A percentile compares a stretch with the other conserved stretches of the same genome.
Evolutionary conservation across 2,888 invertebrate genomes (phyloP).

Genomic region (Coleophora deauratella): DNA sequence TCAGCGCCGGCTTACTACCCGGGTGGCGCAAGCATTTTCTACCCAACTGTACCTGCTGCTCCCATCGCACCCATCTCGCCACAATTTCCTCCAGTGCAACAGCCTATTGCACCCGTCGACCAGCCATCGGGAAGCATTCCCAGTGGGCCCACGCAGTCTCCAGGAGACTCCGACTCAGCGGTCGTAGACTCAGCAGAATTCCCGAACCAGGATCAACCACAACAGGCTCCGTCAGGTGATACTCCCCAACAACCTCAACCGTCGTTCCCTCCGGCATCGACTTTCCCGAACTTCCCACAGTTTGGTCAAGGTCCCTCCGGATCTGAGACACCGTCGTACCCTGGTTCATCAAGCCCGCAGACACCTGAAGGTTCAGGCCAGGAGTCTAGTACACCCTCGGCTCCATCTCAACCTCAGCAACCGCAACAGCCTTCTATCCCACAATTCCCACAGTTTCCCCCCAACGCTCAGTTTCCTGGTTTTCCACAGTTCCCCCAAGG

Average conservation of each 20-base stretch:
- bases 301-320: not conserved
- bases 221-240: slow-evolving; percentile 18
- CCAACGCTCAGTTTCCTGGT: slow-evolving; percentile 4
- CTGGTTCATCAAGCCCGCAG: not conserved
- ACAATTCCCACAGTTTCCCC: slow-evolving; percentile 13
- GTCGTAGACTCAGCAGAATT: slow-evolving; percentile 55
- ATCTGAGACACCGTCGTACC: not conserved
- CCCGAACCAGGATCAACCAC: slow-evolving; percentile 26
- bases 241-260: slow-evolving; percentile 17
- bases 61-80: slow-evolving; percentile 21
- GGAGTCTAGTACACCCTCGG: not conserved
- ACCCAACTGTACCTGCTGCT: slow-evolving; percentile 30
- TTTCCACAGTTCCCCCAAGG: slow-evolving; percentile 13
- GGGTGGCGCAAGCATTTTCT: slow-evolving; percentile 29
- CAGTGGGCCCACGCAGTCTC: slow-evolving; percentile 24
- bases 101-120: slow-evolving; percentile 8
- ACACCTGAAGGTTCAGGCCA: not conserved
- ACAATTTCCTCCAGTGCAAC: slow-evolving; percentile 15
- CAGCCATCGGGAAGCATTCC: slow-evolving; percentile 20
- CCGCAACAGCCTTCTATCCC: not conserved
- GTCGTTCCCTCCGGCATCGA: slow-evolving; percentile 21
- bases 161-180: slow-evolving; percentile 46
- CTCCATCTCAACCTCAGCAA: slow-evolving; percentile 12
- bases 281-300: slow-evolving; percentile 13
- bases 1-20: slow-evolving; percentile 38